Conservation (phyloP, 2,888 invertebrate species). For the Pollenia angustigena region DNA sequence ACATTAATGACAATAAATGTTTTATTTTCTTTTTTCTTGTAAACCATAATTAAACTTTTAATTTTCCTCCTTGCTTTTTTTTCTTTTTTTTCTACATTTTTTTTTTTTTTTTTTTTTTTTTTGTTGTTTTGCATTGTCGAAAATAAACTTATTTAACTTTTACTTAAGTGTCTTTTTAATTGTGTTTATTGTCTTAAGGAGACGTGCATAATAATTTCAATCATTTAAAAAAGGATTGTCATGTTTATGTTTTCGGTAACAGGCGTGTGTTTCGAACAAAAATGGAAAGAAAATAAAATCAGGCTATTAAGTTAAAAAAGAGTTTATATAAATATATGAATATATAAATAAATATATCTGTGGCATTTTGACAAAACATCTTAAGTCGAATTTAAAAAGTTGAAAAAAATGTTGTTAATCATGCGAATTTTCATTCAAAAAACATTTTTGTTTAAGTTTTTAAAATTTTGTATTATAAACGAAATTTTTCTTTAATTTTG, state of each 20-base stretch:
- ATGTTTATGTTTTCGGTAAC: not conserved
- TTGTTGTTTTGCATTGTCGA: not conserved
- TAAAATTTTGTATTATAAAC: too few relatives aligned
- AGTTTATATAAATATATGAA: too few relatives aligned
- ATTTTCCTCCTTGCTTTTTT: not conserved
- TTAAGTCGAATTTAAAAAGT: too few relatives aligned
- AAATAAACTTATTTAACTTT: slow-evolving; percentile 34
- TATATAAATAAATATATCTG: too few relatives aligned
- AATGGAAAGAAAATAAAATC: too few relatives aligned
- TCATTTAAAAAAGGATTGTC: slow-evolving; percentile 5
- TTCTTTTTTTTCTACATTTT: not conserved
- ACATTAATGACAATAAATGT: slow-evolving; percentile 52
- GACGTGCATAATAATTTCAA: slow-evolving; percentile 12
- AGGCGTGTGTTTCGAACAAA: too few relatives aligned
- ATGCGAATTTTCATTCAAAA: too few relatives aligned
- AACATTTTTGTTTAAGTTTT: too few relatives aligned
- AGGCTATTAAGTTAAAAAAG: too few relatives aligned
- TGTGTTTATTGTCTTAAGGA: slow-evolving; percentile 37
- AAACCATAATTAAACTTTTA: slow-evolving; percentile 63
- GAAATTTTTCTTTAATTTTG: too few relatives aligned
- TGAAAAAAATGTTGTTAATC: too few relatives aligned
- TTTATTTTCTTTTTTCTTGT: slow-evolving; percentile 3
- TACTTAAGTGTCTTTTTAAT: slow-evolving; percentile 54
- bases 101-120: not conserved
- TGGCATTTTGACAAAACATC: too few relatives aligned